These are phyloP conservation scores for Acleris laterana DNA, from an alignment of 2,888 invertebrate genomes.

Conservation along the genomic window DNA sequence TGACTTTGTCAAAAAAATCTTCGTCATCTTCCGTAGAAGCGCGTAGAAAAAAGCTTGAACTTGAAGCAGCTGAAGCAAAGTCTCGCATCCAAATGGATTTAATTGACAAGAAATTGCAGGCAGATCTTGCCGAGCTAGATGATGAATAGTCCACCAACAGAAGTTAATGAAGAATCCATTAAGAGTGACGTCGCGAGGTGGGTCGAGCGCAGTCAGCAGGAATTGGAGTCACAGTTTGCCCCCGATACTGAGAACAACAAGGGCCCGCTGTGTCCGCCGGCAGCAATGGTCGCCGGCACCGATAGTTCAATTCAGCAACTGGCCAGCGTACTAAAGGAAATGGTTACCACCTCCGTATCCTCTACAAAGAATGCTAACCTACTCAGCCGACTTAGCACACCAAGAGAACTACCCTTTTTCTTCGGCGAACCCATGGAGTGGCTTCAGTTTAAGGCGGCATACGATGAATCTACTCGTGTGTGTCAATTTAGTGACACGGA, in stretches of 20 bases:
- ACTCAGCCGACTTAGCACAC: slow-evolving; percentile 39
- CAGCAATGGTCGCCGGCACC: background rate
- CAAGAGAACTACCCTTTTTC: slow-evolving; percentile 40
- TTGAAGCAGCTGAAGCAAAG: slow-evolving; percentile 3
- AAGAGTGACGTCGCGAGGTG: slow-evolving; percentile 5
- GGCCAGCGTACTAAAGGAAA: slow-evolving; percentile 37
- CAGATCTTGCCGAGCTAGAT: background rate
- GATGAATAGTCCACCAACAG: slow-evolving; percentile 11
- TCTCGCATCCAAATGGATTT: slow-evolving; percentile 1
- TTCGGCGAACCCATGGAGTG: slow-evolving; percentile 46
- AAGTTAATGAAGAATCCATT: background rate
- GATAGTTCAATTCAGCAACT: slow-evolving; percentile 31
- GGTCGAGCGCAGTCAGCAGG: slow-evolving; percentile 1
- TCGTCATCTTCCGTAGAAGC: background rate
- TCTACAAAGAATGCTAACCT: slow-evolving; percentile 9
- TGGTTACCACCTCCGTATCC: slow-evolving; percentile 20
- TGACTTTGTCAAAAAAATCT: background rate
- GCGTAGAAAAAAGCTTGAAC: background rate
- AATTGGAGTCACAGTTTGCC: background rate
- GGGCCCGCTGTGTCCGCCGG: slow-evolving; percentile 8
- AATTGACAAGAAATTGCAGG: background rate
- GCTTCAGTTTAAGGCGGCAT: slow-evolving; percentile 43
- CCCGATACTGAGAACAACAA: background rate
- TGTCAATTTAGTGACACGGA: slow-evolving; percentile 42
- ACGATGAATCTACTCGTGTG: slow-evolving; percentile 41